Conservation (phyloP, 64 coral and sea anemone species). For the Montipora foliosa region DNA sequence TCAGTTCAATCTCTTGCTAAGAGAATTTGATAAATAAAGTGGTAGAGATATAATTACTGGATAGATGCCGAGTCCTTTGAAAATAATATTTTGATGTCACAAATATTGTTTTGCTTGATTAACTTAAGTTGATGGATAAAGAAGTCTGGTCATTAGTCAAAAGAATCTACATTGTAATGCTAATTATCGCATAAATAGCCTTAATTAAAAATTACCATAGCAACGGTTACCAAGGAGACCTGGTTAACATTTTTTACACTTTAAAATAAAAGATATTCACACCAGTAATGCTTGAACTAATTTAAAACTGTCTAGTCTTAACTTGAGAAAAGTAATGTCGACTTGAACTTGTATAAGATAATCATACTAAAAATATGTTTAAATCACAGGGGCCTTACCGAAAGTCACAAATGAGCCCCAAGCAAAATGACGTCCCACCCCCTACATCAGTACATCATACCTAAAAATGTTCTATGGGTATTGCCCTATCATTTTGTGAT, state of each 20-base stretch:
- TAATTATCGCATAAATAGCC: not conserved
- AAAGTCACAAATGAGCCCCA: not conserved
- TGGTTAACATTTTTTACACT: not conserved
- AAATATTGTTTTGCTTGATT: not conserved
- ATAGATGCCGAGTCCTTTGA: slow-evolving; percentile 2
- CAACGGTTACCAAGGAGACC: too few relatives aligned
- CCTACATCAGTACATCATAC: too few relatives aligned
- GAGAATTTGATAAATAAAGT: slow-evolving; percentile 1
- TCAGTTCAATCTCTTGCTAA: slow-evolving; percentile 13
- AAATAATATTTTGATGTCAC: not conserved
- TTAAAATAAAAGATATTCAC: not conserved
- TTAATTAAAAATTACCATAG: too few relatives aligned
- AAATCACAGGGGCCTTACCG: not conserved
- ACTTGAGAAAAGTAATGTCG: not conserved
- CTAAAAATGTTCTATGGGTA: too few relatives aligned
- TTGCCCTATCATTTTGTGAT: too few relatives aligned
- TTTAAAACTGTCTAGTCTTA: not conserved
- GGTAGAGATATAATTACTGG: slow-evolving; percentile 12
- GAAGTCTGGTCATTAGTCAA: too few relatives aligned
- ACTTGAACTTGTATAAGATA: too few relatives aligned
- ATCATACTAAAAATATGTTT: slow-evolving; percentile 21
- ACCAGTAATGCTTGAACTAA: not conserved
- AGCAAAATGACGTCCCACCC: not conserved
- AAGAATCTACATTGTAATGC: too few relatives aligned
- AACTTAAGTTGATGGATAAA: too few relatives aligned